Evolutionary conservation across 1,140 invertebrate species (phyloP).

Genomic region (Aricia agestis): DNA sequence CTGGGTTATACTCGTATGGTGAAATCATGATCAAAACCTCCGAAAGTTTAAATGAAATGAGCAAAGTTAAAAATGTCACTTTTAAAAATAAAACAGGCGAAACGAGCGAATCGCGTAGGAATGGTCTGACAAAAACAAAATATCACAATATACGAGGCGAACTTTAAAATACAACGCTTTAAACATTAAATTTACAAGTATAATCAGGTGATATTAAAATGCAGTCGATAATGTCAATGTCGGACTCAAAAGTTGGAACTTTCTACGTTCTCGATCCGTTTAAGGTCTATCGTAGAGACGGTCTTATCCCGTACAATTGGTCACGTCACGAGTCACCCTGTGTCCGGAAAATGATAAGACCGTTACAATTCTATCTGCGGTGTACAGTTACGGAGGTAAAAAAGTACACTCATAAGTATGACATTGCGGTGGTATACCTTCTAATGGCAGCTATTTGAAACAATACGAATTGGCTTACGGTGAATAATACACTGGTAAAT

Average conservation of each 20-base stretch:
- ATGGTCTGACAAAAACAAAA: neutral
- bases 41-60: no score
- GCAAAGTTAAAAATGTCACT: neutral
- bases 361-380: slow-evolving; percentile 17
- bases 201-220: neutral
- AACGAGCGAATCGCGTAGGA: neutral
- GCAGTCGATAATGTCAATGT: neutral
- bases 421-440: slow-evolving; percentile 33
- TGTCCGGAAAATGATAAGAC: slow-evolving; percentile 15
- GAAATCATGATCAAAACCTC: no score
- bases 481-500: slow-evolving; percentile 42
- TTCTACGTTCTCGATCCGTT: neutral
- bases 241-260: neutral
- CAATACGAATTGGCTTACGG: slow-evolving; percentile 55
- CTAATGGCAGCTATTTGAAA: slow-evolving; percentile 55
- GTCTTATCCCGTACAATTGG: slow-evolving; percentile 22
- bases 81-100: neutral
- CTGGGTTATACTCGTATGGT: no score
- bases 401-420: slow-evolving; percentile 20
- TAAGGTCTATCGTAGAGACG: neutral
- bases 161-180: neutral
- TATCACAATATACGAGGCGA: neutral
- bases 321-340: slow-evolving; percentile 21
- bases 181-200: neutral
- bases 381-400: slow-evolving; percentile 19